Conservation (phyloP, 64 coral and sea anemone species). For the Platygyra sinensis region DNA sequence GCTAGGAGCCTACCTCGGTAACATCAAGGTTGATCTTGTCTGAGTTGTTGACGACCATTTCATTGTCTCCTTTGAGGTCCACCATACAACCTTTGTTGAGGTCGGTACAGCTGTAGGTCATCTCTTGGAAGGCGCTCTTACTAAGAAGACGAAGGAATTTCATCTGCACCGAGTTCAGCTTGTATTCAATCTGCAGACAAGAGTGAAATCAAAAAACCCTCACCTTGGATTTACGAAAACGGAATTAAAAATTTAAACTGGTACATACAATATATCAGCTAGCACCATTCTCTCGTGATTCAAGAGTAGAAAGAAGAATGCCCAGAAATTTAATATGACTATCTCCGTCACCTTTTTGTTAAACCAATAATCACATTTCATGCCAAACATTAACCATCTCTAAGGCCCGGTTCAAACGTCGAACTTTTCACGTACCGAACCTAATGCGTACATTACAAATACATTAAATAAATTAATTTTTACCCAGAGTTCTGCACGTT, state of each 20-base stretch:
- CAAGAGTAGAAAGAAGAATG: no score
- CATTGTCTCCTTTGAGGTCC: constrained; percentile 46
- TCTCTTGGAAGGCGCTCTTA: constrained; percentile 55
- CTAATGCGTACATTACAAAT: no score
- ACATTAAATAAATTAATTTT: no score
- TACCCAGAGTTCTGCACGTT: no score
- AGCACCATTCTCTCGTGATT: no score
- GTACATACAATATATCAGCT: no score
- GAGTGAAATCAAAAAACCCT: not conserved
- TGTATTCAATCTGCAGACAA: constrained; percentile 67
- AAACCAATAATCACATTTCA: no score
- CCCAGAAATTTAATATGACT: no score
- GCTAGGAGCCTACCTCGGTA: not conserved
- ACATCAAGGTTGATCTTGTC: constrained; percentile 42
- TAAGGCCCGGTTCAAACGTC: no score
- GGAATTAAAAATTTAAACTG: no score
- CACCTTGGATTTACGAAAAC: no score
- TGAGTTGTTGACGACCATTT: constrained; percentile 32
- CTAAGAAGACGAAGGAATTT: constrained; percentile 47
- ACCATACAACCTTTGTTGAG: constrained; percentile 17
- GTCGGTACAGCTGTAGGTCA: constrained; percentile 47
- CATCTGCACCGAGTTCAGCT: constrained; percentile 46
- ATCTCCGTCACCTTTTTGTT: not conserved
- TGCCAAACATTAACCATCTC: not conserved
- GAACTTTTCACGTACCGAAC: no score